Conservation (phyloP, 2,888 invertebrate genomes). For the Pherbina coryleti region DNA sequence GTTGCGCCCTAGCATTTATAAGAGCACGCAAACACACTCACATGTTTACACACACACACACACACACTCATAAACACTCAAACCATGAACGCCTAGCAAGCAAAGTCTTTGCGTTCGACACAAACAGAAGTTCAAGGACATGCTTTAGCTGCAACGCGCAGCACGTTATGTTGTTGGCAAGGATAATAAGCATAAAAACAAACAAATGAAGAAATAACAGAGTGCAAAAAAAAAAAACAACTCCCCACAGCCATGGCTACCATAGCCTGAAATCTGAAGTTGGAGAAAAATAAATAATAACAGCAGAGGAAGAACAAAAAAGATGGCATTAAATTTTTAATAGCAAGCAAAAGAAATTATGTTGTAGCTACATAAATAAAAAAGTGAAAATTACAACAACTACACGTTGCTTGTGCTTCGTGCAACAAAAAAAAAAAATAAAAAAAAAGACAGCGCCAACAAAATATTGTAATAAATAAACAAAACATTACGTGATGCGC, state of each 20-base stretch:
- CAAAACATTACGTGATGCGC: neutral
- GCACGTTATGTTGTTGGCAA: conserved; percentile 9
- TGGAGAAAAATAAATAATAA: neutral
- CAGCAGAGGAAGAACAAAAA: neutral
- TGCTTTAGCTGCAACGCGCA: conserved; percentile 22
- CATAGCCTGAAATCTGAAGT: too few relatives aligned
- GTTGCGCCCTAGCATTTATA: conserved; percentile 16
- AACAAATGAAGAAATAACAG: conserved; percentile 1
- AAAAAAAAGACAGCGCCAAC: neutral
- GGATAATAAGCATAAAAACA: conserved; percentile 16
- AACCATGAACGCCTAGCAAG: neutral
- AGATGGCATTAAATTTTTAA: conserved; percentile 28
- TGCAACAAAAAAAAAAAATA: neutral
- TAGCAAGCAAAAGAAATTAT: neutral
- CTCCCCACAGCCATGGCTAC: neutral
- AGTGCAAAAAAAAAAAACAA: neutral
- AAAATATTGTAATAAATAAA: neutral
- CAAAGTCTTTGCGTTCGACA: neutral
- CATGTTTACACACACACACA: conserved; percentile 30
- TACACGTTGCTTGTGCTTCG: too few relatives aligned
- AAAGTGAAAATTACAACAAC: neutral
- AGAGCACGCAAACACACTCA: conserved; percentile 13
- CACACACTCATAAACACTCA: conserved; percentile 4
- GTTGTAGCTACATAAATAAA: neutral
- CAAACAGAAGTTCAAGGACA: conserved; percentile 36